Conservation (phyloP, 1,140 invertebrate genomes). For the Drosophila albomicans region DNA sequence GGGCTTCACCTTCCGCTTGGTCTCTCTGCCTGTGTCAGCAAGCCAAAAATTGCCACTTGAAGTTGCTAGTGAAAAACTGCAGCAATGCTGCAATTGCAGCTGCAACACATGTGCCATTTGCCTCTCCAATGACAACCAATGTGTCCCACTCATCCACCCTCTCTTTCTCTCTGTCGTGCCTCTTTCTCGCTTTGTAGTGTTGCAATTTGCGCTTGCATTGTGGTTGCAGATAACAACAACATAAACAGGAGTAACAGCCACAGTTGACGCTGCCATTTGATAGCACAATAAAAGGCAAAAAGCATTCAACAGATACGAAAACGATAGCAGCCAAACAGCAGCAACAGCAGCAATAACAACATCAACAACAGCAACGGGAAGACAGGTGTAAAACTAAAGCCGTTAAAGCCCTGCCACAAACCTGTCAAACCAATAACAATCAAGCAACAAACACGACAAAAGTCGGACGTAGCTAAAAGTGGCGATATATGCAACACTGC, state of each 20-base stretch:
- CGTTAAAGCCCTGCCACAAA: conserved; percentile 23
- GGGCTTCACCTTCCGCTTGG: conserved; percentile 19
- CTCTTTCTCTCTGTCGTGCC: neutral
- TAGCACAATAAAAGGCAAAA: conserved; percentile 59
- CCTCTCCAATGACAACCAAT: conserved; percentile 28
- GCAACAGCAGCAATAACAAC: neutral
- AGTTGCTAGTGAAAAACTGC: conserved; percentile 33
- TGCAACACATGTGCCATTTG: conserved; percentile 46
- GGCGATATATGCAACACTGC: neutral
- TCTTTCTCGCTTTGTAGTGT: neutral
- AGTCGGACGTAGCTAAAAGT: neutral
- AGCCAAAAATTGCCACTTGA: conserved; percentile 48
- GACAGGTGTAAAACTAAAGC: conserved; percentile 44
- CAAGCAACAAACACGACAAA: neutral
- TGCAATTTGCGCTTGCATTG: conserved; percentile 60
- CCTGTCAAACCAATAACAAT: conserved; percentile 29
- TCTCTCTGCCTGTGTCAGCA: conserved; percentile 37
- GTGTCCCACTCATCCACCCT: neutral
- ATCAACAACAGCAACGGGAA: conserved; percentile 7
- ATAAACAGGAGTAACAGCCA: conserved; percentile 43
- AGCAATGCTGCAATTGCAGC: conserved; percentile 27
- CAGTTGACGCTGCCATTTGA: conserved; percentile 45
- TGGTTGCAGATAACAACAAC: conserved; percentile 60
- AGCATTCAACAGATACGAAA: conserved; percentile 42
- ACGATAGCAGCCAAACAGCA: conserved; percentile 18